A percentile compares a stretch with the other conserved stretches of the same genome.
phyloP scores from a whole-genome alignment of 2,797 vertebrate species.

The Gymnothorax reevesii region DNA sequence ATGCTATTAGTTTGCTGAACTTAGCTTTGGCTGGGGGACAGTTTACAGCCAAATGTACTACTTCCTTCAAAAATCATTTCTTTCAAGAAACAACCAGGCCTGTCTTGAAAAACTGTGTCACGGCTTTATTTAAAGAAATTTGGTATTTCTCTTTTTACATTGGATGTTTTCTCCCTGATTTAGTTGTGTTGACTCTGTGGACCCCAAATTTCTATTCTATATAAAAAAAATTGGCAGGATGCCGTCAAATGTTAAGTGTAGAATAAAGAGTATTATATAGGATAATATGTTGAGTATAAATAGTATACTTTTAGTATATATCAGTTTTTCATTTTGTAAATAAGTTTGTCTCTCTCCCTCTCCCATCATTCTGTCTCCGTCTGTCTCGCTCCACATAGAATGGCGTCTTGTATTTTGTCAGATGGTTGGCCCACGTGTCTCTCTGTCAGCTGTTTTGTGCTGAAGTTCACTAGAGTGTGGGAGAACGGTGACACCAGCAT shows the following conservation, averaged over 20 bases:
- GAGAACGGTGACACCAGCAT: conserved; percentile 82
- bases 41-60: neutral
- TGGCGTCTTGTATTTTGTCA: conserved; percentile 79
- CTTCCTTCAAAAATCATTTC: neutral
- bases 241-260: no score
- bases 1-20: neutral
- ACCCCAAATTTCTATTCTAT: no score
- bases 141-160: neutral
- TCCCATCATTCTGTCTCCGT: conserved; percentile 13
- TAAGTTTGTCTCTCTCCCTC: conserved; percentile 13
- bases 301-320: neutral
- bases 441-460: conserved; percentile 84
- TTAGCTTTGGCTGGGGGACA: neutral
- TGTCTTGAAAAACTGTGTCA: neutral
- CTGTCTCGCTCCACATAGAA: conserved; percentile 30
- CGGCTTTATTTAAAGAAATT: neutral
- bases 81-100: neutral
- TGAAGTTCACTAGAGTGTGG: conserved; percentile 83
- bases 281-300: no score
- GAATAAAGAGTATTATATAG: no score
- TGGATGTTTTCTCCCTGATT: neutral
- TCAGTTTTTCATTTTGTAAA: neutral
- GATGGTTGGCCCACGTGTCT: conserved; percentile 81
- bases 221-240: no score
- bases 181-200: neutral